phyloP scores from a whole-genome alignment of 2,113 vertebrate genomes.

The Caranx melampygus region DNA sequence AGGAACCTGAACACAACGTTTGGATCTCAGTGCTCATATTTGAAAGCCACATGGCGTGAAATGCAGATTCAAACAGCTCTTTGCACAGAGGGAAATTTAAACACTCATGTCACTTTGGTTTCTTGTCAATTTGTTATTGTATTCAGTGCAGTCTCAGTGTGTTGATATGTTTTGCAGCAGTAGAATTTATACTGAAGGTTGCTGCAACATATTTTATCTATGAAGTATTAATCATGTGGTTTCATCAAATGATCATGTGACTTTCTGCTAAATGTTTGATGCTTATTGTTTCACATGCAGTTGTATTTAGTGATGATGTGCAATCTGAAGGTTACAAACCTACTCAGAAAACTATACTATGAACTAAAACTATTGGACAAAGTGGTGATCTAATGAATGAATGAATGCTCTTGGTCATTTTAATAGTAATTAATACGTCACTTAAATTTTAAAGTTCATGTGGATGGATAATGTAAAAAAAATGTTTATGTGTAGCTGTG shows the following conservation, averaged over 20 bases:
- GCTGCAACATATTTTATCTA: constrained; percentile 14
- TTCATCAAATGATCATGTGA: constrained; percentile 3
- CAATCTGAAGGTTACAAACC: constrained; percentile 40
- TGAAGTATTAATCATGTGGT: constrained; percentile 23
- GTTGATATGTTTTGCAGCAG: constrained; percentile 23
- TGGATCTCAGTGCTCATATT: constrained; percentile 6
- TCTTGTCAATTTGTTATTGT: constrained; percentile 10
- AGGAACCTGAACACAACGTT: not conserved
- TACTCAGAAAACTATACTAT: not conserved
- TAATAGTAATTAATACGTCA: not conserved
- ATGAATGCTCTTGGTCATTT: not conserved
- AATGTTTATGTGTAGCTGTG: not conserved
- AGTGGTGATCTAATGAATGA: constrained; percentile 13
- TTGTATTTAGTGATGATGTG: constrained; percentile 41
- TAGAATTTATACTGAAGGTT: constrained; percentile 21
- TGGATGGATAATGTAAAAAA: not conserved
- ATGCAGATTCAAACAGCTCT: not conserved
- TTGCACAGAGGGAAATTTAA: constrained; percentile 18
- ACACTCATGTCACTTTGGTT: constrained; percentile 13
- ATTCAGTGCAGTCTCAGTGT: constrained; percentile 11
- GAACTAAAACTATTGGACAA: constrained; percentile 5
- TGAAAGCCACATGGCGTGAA: not conserved
- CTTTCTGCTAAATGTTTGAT: constrained; percentile 30
- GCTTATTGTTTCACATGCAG: constrained; percentile 28
- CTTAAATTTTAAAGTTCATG: constrained; percentile 15